phyloP scores from a whole-genome alignment of 2,113 vertebrate species.

The Phrynocephalus versicolor region DNA sequence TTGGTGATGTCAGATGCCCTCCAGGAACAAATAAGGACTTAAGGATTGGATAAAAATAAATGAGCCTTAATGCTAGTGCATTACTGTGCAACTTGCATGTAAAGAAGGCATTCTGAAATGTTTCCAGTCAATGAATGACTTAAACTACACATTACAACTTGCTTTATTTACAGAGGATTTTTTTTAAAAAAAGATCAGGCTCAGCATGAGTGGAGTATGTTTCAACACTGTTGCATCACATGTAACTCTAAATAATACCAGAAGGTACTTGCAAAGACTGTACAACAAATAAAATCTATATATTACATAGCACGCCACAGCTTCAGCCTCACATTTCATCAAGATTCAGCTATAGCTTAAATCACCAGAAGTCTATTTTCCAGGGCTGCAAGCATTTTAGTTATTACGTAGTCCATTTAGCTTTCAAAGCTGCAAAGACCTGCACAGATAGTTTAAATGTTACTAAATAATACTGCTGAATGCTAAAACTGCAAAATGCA shows the following conservation, averaged over 20 bases:
- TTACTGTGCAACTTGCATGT: background rate
- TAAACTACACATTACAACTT: constrained; percentile 55
- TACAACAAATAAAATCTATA: constrained; percentile 57
- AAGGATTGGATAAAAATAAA: background rate
- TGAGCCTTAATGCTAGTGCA: too few species aligned
- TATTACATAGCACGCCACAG: constrained; percentile 38
- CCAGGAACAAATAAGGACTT: background rate
- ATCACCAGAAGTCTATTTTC: constrained; percentile 50
- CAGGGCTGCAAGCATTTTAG: constrained; percentile 53
- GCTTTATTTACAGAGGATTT: constrained; percentile 74
- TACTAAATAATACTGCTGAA: constrained; percentile 29
- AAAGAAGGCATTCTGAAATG: too few species aligned
- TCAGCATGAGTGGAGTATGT: constrained; percentile 57
- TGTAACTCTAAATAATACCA: constrained; percentile 37
- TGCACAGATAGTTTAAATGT: constrained; percentile 26
- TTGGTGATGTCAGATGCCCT: background rate
- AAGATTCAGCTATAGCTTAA: constrained; percentile 56
- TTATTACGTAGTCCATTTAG: constrained; percentile 29
- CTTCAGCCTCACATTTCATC: constrained; percentile 30
- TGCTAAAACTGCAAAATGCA: constrained; percentile 47
- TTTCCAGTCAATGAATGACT: constrained; percentile 54
- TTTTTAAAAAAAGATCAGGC: constrained; percentile 66
- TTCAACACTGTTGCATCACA: constrained; percentile 49
- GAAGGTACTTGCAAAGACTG: constrained; percentile 26
- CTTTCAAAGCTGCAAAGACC: constrained; percentile 33